Evolutionary conservation across 1,140 invertebrate genomes (phyloP).

Genomic region (Gonatopus flavifemur): DNA sequence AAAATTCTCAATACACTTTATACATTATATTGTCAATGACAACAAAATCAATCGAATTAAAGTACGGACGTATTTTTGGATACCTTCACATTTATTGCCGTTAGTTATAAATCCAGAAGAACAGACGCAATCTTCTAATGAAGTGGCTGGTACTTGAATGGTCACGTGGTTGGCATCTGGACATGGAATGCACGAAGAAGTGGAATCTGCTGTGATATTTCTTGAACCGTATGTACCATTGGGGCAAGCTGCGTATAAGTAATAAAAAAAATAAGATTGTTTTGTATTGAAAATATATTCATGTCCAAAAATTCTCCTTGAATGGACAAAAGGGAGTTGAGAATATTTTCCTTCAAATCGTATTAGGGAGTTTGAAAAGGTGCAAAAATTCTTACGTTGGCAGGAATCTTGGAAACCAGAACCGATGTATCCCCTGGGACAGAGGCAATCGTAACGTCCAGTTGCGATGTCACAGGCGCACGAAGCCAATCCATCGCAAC

Average conservation of each 20-base stretch:
- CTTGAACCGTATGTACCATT: slow-evolving; percentile 56
- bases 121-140: slow-evolving; percentile 63
- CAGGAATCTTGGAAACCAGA: slow-evolving; percentile 65
- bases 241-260: slow-evolving; percentile 51
- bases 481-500: slow-evolving; percentile 63
- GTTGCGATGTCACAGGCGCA: slow-evolving; percentile 71
- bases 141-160: slow-evolving; percentile 55
- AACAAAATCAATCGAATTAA: no score
- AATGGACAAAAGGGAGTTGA: no score
- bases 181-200: slow-evolving; percentile 62
- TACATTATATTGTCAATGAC: no score
- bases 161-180: slow-evolving; percentile 69
- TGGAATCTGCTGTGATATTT: slow-evolving; percentile 57
- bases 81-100: slow-evolving; percentile 60
- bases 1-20: no score
- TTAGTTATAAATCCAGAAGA: slow-evolving; percentile 59
- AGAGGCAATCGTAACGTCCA: slow-evolving; percentile 71
- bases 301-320: no score
- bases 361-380: not conserved
- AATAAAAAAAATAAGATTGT: no score
- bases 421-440: slow-evolving; percentile 68
- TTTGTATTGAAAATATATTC: no score
- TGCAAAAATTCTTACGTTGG: slow-evolving; percentile 56
- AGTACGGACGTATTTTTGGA: no score
- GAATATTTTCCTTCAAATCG: no score